These are phyloP conservation scores for Andrena chrysosceles DNA, from an alignment of 2,888 invertebrate genomes.

Conservation along the genomic window DNA sequence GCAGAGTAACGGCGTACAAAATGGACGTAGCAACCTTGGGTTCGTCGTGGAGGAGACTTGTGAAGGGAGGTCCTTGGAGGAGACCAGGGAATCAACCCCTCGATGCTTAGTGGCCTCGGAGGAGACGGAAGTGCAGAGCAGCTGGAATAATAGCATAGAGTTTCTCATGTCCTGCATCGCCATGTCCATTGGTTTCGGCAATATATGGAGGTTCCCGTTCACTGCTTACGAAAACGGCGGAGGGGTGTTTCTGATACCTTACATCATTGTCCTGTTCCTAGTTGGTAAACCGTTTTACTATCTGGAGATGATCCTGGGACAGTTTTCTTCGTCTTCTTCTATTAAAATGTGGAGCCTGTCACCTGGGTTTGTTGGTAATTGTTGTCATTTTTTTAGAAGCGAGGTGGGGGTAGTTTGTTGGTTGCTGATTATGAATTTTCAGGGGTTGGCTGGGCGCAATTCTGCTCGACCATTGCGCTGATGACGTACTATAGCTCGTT, in stretches of 20 bases:
- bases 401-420: background rate
- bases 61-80: background rate
- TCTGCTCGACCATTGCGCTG: conserved; percentile 84
- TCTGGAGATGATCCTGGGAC: conserved; percentile 93
- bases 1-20: background rate
- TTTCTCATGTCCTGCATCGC: conserved; percentile 89
- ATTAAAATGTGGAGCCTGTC: conserved; percentile 90
- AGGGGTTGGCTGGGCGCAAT: conserved; percentile 88
- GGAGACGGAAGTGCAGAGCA: conserved; percentile 43
- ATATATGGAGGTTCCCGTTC: conserved; percentile 90
- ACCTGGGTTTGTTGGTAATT: conserved; percentile 86
- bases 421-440: conserved; percentile 78
- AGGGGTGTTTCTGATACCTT: conserved; percentile 90
- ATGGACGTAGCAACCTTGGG: conserved; percentile 1
- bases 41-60: conserved; percentile 7
- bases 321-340: conserved; percentile 93
- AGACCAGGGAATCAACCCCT: background rate
- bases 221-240: conserved; percentile 90
- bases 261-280: conserved; percentile 88
- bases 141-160: conserved; percentile 88
- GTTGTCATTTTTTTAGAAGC: background rate
- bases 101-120: background rate
- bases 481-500: conserved; percentile 86
- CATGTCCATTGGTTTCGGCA: conserved; percentile 89
- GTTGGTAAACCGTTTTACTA: conserved; percentile 94